These are phyloP conservation scores for Pandemis corylana DNA, from an alignment of 2,888 invertebrate species.

Conservation along the genomic window DNA sequence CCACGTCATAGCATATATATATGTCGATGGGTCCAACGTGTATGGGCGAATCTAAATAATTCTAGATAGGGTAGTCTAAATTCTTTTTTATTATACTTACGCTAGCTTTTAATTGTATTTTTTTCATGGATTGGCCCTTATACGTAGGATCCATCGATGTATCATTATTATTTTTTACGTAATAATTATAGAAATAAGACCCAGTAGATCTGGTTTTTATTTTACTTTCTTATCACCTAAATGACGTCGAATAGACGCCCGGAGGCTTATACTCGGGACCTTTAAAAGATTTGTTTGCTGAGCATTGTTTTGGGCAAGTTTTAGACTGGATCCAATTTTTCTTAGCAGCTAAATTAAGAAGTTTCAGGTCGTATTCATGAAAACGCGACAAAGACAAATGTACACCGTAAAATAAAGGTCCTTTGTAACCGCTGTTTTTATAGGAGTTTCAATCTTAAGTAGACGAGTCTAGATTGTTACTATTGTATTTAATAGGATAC, in stretches of 20 bases:
- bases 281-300: slow-evolving; percentile 1
- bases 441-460: not conserved
- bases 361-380: not conserved
- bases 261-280: not conserved
- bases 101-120: too few relatives aligned
- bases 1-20: too few relatives aligned
- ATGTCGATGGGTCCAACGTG: too few relatives aligned
- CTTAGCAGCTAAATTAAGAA: slow-evolving; percentile 10
- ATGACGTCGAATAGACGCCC: not conserved
- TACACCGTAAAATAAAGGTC: not conserved
- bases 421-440: not conserved
- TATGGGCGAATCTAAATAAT: too few relatives aligned
- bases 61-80: too few relatives aligned
- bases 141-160: too few relatives aligned
- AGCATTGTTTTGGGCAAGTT: slow-evolving; percentile 1
- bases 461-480: not conserved
- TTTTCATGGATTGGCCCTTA: too few relatives aligned
- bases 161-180: too few relatives aligned
- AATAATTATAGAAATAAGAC: not conserved
- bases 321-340: not conserved
- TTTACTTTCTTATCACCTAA: not conserved
- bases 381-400: slow-evolving; percentile 5
- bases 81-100: too few relatives aligned
- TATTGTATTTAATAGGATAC: too few relatives aligned
- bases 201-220: not conserved